A percentile compares a stretch with the other conserved stretches of the same genome.
These are phyloP conservation scores for Neostethus bicornis DNA, from an alignment of 2,797 vertebrate species.

Conservation along the genomic window DNA sequence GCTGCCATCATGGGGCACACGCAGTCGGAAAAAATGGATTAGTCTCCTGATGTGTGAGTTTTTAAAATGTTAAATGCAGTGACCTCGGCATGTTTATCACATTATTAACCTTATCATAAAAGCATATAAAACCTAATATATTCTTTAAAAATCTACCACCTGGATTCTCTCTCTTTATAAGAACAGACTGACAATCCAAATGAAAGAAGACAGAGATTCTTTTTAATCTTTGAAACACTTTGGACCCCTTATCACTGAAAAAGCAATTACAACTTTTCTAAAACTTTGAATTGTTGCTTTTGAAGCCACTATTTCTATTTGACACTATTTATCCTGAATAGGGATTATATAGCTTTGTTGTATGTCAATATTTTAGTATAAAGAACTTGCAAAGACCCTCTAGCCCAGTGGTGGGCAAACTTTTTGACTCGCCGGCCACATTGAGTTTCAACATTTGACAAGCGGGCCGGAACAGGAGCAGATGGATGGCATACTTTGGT, in stretches of 20 bases:
- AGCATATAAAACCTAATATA: constrained; percentile 39
- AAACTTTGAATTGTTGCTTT: constrained; percentile 23
- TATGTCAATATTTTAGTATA: constrained; percentile 45
- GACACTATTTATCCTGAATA: constrained; percentile 17
- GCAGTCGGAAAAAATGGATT: constrained; percentile 26
- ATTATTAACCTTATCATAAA: constrained; percentile 47
- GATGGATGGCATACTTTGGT: no score
- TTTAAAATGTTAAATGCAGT: constrained; percentile 49
- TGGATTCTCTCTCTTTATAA: constrained; percentile 10
- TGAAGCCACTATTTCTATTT: constrained; percentile 18
- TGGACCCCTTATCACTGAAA: neutral
- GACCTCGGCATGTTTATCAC: constrained; percentile 44
- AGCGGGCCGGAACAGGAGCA: no score
- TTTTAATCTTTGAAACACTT: constrained; percentile 7
- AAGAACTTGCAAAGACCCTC: constrained; percentile 44
- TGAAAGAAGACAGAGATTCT: constrained; percentile 4
- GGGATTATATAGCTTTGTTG: constrained; percentile 47
- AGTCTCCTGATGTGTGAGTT: constrained; percentile 42
- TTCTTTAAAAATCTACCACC: constrained; percentile 4
- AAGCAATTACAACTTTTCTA: constrained; percentile 8
- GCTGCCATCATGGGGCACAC: constrained; percentile 67
- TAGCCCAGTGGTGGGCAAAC: no score
- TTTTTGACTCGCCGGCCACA: no score
- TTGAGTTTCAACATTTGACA: no score
- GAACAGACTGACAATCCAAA: constrained; percentile 4